Evolutionary conservation across 2,797 vertebrate genomes (phyloP), one percentile per base, ranked within the genome.

Genomic region (Apogon talboti): DNA sequence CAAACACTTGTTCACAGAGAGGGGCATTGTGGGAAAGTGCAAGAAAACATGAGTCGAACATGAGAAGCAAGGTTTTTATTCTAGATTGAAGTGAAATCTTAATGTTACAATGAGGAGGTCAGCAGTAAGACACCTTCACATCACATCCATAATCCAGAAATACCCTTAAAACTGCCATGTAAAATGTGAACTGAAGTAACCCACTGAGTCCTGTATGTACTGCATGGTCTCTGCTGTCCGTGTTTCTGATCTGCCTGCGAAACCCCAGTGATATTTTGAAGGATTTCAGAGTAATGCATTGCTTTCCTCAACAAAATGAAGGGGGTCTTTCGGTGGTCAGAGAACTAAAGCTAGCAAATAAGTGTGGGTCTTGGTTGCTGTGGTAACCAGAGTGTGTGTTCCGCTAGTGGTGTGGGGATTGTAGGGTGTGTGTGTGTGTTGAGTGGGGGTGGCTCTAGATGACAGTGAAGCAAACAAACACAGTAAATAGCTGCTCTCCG

Each of bases 291-390:
- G 33, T 21, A 47, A 66, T 60, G 42, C 43, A 24, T 55, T 41
- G 24, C 14, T 33, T 7, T 67, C 24, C 37, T 62, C 16, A 3
- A 7, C 61, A 49, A 78, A 86, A 40, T 42, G 38, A 74, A 51
- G n/a, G 8, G n/a, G 35, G 46, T 64, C 41, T 78, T 64, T 80
- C 45, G 47, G 63, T 73, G 72, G 69, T 77, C 59, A 78, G 64
- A 83, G 59, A 74, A 73, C 61, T 66, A 70, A 72, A 85, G 71
- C 85, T 58, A 10, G 55, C 58, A 81, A 87, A 85, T 66, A 82
- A 71, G 62, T 71, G 77, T 57, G 57, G 78, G 40, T 72, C 66
- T 79, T 33, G 69, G 91, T 91, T 91, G 88, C 90, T 76, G 82
- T 89, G 85, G 91, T 69, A 88, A 91, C 89, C 63, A 43, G 65